A percentile compares a stretch with the other conserved stretches of the same genome.
phyloP scores from a whole-genome alignment of 2,888 invertebrate species.

The Carpatolechia fugitivella region DNA sequence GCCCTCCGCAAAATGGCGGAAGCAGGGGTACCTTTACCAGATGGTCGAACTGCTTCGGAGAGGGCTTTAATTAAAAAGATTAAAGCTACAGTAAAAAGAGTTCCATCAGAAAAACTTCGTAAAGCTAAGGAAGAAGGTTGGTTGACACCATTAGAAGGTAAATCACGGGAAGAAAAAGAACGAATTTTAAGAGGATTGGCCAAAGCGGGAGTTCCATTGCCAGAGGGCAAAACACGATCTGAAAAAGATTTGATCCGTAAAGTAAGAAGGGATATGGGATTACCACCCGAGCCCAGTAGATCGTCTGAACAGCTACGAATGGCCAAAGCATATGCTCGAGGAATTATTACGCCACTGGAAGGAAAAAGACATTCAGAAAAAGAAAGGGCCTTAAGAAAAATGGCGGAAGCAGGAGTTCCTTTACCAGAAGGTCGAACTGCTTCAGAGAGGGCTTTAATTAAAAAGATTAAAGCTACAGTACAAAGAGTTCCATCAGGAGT shows the following conservation, averaged over 20 bases:
- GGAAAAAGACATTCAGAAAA: conserved; percentile 30
- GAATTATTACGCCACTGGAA: conserved; percentile 26
- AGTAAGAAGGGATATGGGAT: conserved; percentile 25
- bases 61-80: conserved; percentile 15
- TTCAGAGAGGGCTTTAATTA: conserved; percentile 27
- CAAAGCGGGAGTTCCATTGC: conserved; percentile 24
- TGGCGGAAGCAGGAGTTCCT: conserved; percentile 29
- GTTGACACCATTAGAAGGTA: conserved; percentile 23
- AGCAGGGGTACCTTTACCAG: conserved; percentile 32
- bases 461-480: conserved; percentile 18
- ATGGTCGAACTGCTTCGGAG: conserved; percentile 34
- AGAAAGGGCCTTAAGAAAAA: conserved; percentile 29
- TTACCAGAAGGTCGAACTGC: conserved; percentile 36
- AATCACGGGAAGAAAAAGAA: conserved; percentile 28
- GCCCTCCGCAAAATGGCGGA: conserved; percentile 28
- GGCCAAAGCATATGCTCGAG: conserved; percentile 29
- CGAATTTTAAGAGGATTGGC: conserved; percentile 23
- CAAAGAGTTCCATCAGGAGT: conserved; percentile 26
- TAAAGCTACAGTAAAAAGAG: conserved; percentile 12
- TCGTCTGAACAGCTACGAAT: conserved; percentile 28
- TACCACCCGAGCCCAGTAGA: conserved; percentile 27
- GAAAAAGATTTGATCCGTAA: conserved; percentile 31
- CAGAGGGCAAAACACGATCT: conserved; percentile 27
- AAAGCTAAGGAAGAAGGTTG: conserved; percentile 31
- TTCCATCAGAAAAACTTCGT: conserved; percentile 23